These are phyloP conservation scores for Periparus ater DNA, from an alignment of 2,797 vertebrate genomes.

Conservation along the genomic window DNA sequence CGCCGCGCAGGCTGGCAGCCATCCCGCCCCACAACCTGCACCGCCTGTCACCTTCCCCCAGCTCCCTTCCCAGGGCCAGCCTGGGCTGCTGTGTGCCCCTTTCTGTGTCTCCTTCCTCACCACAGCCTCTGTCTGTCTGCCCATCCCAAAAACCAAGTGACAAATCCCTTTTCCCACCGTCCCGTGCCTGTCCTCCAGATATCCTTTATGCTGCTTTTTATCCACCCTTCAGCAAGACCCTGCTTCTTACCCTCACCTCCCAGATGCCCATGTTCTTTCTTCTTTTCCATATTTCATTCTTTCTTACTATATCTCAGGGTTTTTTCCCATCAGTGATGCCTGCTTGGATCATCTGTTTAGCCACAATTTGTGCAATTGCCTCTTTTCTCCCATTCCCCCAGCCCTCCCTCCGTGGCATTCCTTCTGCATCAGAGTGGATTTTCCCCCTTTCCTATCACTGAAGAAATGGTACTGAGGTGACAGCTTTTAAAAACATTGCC, in stretches of 20 bases:
- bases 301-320: background rate
- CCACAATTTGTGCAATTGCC: background rate
- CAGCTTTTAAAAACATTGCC: background rate
- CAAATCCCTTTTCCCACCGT: background rate
- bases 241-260: background rate
- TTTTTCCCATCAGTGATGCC: background rate
- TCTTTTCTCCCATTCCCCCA: background rate
- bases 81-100: background rate
- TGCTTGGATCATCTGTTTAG: background rate
- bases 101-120: background rate
- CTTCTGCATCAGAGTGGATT: background rate
- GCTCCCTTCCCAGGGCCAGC: background rate
- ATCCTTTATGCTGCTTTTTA: background rate
- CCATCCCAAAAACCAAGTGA: background rate
- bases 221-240: background rate
- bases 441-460: background rate
- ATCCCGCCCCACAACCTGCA: background rate
- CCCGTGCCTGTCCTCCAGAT: background rate
- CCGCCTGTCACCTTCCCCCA: conserved; percentile 21
- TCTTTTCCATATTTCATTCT: background rate
- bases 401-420: background rate
- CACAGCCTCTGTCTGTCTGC: conserved; percentile 6
- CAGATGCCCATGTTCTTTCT: background rate
- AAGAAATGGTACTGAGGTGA: background rate
- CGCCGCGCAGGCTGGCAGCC: background rate